These are phyloP conservation scores for Medauroidea extradentata DNA, from an alignment of 1,140 invertebrate species.

Conservation along the genomic window DNA sequence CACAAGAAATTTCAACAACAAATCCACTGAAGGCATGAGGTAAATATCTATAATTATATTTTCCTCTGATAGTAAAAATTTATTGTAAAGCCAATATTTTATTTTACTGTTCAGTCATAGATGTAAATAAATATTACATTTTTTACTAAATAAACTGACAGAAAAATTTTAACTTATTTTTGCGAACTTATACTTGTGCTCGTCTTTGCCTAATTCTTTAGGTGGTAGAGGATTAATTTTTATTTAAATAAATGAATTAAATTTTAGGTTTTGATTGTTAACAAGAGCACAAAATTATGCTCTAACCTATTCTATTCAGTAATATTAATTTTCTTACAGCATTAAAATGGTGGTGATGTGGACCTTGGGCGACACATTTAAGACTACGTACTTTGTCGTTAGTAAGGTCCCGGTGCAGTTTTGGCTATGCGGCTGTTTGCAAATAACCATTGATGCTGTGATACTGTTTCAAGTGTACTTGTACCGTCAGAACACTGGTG, in stretches of 20 bases:
- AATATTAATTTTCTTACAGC: slow-evolving; percentile 60
- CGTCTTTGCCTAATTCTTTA: no score
- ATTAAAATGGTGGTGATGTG: slow-evolving; percentile 95
- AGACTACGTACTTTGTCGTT: slow-evolving; percentile 93
- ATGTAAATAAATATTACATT: no score
- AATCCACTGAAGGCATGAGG: slow-evolving; percentile 97
- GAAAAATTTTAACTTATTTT: no score
- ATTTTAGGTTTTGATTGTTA: no score
- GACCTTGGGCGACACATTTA: slow-evolving; percentile 93
- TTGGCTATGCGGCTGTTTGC: slow-evolving; percentile 89
- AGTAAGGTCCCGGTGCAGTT: slow-evolving; percentile 90
- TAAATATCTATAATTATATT: slow-evolving; percentile 48
- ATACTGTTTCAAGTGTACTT: slow-evolving; percentile 75
- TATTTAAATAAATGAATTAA: no score
- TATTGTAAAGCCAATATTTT: neutral
- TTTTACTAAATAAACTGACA: no score
- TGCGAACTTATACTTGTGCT: no score
- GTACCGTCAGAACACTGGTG: slow-evolving; percentile 36
- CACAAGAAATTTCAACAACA: slow-evolving; percentile 79
- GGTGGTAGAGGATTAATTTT: no score
- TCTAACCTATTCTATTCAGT: no score
- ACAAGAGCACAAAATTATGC: no score
- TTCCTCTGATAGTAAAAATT: no score
- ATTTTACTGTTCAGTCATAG: no score
- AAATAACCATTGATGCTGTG: slow-evolving; percentile 80